These are phyloP conservation scores for Gerris lacustris DNA, from an alignment of 2,888 invertebrate species.

Conservation along the genomic window DNA sequence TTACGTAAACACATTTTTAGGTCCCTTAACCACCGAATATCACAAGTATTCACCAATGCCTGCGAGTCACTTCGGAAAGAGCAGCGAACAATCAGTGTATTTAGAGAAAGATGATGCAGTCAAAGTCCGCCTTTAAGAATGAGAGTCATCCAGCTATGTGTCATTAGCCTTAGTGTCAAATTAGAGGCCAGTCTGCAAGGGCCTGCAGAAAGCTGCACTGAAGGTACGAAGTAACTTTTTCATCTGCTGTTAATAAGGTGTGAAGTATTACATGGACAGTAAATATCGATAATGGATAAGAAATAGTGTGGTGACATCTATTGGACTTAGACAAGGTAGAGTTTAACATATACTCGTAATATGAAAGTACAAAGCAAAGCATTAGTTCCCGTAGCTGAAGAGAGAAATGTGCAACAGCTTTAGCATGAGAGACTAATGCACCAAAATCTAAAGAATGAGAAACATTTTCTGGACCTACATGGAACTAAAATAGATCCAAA, in stretches of 20 bases:
- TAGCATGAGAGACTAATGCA: not conserved
- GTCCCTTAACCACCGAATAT: no score
- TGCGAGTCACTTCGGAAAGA: no score
- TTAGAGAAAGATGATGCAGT: no score
- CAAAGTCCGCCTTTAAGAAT: no score
- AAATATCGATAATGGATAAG: not conserved
- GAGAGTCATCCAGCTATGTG: no score
- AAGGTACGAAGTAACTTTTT: no score
- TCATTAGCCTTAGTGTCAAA: no score
- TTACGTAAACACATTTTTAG: no score
- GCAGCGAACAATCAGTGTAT: no score
- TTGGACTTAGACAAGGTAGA: not conserved
- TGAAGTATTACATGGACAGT: not conserved
- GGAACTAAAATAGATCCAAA: not conserved
- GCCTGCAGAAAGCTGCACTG: no score
- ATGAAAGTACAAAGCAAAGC: not conserved
- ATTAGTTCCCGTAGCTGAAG: not conserved
- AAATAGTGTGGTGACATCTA: not conserved
- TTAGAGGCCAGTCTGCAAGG: no score
- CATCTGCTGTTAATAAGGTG: not conserved
- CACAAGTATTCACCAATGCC: no score
- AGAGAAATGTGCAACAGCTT: not conserved
- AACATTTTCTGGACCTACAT: not conserved
- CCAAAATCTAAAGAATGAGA: not conserved
- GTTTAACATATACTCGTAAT: not conserved